phyloP scores from a whole-genome alignment of 1,140 invertebrate genomes.

The Arctopsyche grandis region DNA sequence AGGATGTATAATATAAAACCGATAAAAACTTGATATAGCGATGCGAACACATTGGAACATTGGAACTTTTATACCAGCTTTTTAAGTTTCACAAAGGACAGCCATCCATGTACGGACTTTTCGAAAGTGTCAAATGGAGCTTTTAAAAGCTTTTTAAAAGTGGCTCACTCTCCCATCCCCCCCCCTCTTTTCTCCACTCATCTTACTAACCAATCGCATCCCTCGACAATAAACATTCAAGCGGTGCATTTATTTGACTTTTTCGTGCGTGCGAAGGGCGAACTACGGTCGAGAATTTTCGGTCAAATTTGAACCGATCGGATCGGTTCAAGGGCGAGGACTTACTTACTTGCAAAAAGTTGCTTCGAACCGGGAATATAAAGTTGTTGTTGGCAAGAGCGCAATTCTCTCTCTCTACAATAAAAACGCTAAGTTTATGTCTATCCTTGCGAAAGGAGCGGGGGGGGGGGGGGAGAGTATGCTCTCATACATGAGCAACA shows the following conservation, averaged over 20 bases:
- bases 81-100: background rate
- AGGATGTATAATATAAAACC: background rate
- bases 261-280: no score
- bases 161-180: background rate
- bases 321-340: no score
- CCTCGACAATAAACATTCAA: no score
- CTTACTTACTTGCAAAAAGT: no score
- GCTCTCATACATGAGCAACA: background rate
- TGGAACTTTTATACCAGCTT: constrained; percentile 3
- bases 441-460: no score
- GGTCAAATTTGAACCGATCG: no score
- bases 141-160: constrained; percentile 36
- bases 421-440: no score
- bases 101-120: background rate
- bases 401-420: no score
- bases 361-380: no score
- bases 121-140: constrained; percentile 3
- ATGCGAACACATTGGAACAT: constrained; percentile 9
- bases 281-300: no score
- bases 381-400: no score
- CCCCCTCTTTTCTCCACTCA: background rate
- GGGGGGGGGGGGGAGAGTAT: background rate
- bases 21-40: background rate
- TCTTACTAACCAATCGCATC: background rate
- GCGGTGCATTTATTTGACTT: no score